Percentiles rank a stretch among this genome's conserved stretches.
Evolutionary conservation across 2,888 invertebrate species (phyloP).

Genomic region (Neoscelio sp.): DNA sequence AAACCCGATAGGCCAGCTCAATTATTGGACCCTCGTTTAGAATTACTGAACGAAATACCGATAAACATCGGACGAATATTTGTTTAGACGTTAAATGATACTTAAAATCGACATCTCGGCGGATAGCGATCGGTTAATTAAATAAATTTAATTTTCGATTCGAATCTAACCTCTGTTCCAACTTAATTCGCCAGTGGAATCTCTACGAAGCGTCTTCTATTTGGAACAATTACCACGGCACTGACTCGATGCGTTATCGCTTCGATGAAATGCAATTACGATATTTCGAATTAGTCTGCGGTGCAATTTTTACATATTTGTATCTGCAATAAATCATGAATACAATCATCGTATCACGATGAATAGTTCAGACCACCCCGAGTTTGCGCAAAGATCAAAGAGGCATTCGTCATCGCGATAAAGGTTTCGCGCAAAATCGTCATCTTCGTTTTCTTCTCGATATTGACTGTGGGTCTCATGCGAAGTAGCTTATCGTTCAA

Average conservation of each 20-base stretch:
- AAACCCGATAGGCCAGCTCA: too few relatives aligned
- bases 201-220: too few relatives aligned
- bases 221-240: conserved; percentile 16
- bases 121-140: conserved; percentile 23
- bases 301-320: conserved; percentile 7
- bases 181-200: conserved; percentile 22
- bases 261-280: conserved; percentile 38
- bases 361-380: conserved; percentile 54
- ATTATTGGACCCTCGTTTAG: too few relatives aligned
- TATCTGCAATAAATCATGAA: conserved; percentile 9
- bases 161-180: conserved; percentile 8
- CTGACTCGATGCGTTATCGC: neutral
- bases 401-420: conserved; percentile 61
- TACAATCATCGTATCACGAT: conserved; percentile 37
- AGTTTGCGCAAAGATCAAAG: conserved; percentile 48
- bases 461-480: conserved; percentile 47
- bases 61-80: conserved; percentile 22
- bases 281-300: conserved; percentile 36
- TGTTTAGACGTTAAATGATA: neutral
- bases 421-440: conserved; percentile 54
- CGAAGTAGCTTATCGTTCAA: conserved; percentile 61
- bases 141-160: neutral
- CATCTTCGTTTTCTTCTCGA: conserved; percentile 54
- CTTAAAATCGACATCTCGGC: conserved; percentile 9
- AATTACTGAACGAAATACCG: conserved; percentile 17